phyloP scores from a whole-genome alignment of 2,888 invertebrate species.

The Cantharis flavilabris region DNA sequence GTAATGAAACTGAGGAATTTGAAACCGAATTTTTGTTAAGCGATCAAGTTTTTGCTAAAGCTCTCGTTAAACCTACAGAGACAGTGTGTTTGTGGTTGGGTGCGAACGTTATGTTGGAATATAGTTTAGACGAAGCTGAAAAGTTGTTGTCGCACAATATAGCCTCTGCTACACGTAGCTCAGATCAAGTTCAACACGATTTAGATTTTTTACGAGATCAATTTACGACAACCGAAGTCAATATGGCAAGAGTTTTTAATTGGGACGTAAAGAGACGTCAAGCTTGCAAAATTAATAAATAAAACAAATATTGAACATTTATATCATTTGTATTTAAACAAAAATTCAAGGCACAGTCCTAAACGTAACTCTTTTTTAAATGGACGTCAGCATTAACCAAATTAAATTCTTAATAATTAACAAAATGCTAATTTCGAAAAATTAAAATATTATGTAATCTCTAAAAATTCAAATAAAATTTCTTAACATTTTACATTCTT shows the following conservation, averaged over 20 bases:
- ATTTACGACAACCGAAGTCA: conserved; percentile 97
- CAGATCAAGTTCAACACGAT: conserved; percentile 87
- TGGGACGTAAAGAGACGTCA: conserved; percentile 96
- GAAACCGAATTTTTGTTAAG: conserved; percentile 91
- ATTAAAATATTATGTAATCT: background rate
- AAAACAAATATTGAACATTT: background rate
- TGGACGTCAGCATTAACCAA: background rate
- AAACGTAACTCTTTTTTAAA: background rate
- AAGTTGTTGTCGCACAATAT: conserved; percentile 81
- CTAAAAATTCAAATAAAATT: background rate
- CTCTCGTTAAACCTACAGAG: conserved; percentile 85
- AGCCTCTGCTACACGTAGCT: conserved; percentile 80
- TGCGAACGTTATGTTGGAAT: conserved; percentile 97
- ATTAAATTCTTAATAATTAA: background rate
- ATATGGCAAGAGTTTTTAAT: conserved; percentile 97
- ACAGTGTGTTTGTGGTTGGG: conserved; percentile 85
- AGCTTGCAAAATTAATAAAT: conserved; percentile 61
- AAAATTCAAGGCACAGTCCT: conserved; percentile 3
- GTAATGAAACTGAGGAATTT: conserved; percentile 76
- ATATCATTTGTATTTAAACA: background rate
- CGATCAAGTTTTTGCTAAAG: conserved; percentile 82
- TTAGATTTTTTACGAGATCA: conserved; percentile 96
- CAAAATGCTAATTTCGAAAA: background rate
- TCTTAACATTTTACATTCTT: background rate
- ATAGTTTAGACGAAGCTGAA: conserved; percentile 89